Evolutionary conservation across 2,797 vertebrate species (phyloP), one percentile per base, ranked within the genome.

Genomic region (Cirrhinus mrigala): DNA sequence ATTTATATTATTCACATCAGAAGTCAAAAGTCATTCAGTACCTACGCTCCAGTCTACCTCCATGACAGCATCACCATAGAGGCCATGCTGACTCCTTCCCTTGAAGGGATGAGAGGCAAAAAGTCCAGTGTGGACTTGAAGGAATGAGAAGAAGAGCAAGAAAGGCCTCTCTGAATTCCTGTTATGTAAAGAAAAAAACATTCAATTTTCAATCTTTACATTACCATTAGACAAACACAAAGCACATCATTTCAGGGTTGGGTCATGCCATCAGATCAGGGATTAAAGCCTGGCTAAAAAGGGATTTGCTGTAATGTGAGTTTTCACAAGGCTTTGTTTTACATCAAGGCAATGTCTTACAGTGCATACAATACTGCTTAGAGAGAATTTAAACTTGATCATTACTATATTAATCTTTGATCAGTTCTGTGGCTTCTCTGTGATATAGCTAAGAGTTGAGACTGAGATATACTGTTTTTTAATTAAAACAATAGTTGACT

Each of bases 1-100:
- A 2, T 60, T 60, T 44, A 18, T 1, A 76, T 56, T 37, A 18
- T 69, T 50, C 22, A 3, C 52, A 9, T n/a, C 3, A 62, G 16
- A 54, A 33, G 54, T 37, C n/a, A 62, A 78, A 24, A 62, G 74
- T 62, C 64, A 54, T 48, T 75, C 37, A 79, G 44, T 92, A 98
- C 98, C 97, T 1, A 98, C 93, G 20, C 96, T 97, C 97, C 97
- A 98, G 90, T 99, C 98, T 92, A 98, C 95, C 88, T 99, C 97
- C 58, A 98, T 96, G 14, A 95, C 94, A 0, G 95, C 93, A 56
- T 98, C 97, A 0, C 98, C 97, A 6, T 98, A 98, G 62, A 95
- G 80, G 1, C 97, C 96, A 2, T 98, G 97, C 0, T 52, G 88
- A 88, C 97, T 98, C 4, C 90, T 95, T 64, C 96, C 96, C 37